These are phyloP conservation scores for Anthopleura sola DNA, from an alignment of 64 coral and sea anemone genomes.

Conservation along the genomic window DNA sequence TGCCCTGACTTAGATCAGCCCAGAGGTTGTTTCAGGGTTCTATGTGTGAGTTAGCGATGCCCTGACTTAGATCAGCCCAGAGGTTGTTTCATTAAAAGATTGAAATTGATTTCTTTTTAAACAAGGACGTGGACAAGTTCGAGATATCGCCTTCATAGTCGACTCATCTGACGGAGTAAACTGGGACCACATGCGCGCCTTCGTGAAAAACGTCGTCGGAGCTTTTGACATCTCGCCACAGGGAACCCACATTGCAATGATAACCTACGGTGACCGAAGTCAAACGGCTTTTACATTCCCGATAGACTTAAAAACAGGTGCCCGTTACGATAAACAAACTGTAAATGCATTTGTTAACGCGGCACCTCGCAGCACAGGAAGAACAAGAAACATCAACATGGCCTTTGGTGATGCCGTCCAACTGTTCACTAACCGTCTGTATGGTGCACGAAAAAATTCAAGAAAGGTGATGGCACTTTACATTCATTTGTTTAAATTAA, in stretches of 20 bases:
- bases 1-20: no score
- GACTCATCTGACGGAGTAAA: conserved; percentile 61
- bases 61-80: not conserved
- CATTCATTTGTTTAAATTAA: no score
- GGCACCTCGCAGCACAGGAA: conserved; percentile 8
- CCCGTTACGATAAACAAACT: conserved; percentile 7
- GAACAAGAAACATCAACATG: conserved; percentile 6
- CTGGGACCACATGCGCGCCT: conserved; percentile 39
- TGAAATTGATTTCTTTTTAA: not conserved
- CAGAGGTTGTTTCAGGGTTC: not conserved
- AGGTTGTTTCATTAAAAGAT: no score
- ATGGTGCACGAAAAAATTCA: conserved; percentile 1
- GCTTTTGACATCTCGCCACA: conserved; percentile 60
- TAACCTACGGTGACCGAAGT: conserved; percentile 45
- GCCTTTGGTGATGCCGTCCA: conserved; percentile 20
- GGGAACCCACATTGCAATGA: conserved; percentile 64
- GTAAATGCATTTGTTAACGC: conserved; percentile 16
- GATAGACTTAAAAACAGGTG: not conserved
- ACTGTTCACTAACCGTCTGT: conserved; percentile 8
- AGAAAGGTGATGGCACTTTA: conserved; percentile 45
- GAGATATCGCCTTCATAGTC: conserved; percentile 58
- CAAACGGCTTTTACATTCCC: conserved; percentile 47
- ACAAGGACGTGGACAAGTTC: conserved; percentile 1
- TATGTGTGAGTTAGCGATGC: no score
- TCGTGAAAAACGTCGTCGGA: conserved; percentile 30